phyloP scores from a whole-genome alignment of 2,797 vertebrate species.

The Melanogrammus aeglefinus region DNA sequence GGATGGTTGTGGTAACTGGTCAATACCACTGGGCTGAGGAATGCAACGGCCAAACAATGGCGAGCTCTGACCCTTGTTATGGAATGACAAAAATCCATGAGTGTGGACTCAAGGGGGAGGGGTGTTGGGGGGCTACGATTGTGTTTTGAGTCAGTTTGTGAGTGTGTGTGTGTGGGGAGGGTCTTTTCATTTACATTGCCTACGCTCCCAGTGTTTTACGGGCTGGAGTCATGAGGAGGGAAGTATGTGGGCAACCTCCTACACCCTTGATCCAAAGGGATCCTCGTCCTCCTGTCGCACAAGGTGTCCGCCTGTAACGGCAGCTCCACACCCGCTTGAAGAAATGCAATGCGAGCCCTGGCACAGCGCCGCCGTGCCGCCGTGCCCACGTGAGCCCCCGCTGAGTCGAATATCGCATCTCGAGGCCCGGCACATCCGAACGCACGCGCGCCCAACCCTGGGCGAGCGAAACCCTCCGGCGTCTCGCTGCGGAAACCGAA shows the following conservation, averaged over 20 bases:
- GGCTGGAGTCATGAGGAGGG: not conserved
- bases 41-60: slow-evolving; percentile 51
- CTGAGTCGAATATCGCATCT: not conserved
- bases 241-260: not conserved
- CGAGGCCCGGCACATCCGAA: not conserved
- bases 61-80: slow-evolving; percentile 61
- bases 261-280: not conserved
- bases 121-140: not conserved
- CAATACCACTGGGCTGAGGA: slow-evolving; percentile 56
- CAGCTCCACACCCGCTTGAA: not conserved
- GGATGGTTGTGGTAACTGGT: slow-evolving; percentile 64
- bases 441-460: not conserved
- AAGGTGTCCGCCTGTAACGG: not conserved
- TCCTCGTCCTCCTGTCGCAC: not conserved
- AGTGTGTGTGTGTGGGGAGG: not conserved
- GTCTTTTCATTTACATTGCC: not conserved
- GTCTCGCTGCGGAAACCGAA: not conserved
- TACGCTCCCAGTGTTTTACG: not conserved
- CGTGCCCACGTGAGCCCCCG: slow-evolving; percentile 13
- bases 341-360: not conserved
- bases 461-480: not conserved
- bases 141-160: not conserved
- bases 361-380: not conserved
- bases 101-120: not conserved
- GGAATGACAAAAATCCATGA: slow-evolving; percentile 47